These are phyloP conservation scores for Leptoclinus maculatus DNA, from an alignment of 2,797 vertebrate species.

Conservation along the genomic window DNA sequence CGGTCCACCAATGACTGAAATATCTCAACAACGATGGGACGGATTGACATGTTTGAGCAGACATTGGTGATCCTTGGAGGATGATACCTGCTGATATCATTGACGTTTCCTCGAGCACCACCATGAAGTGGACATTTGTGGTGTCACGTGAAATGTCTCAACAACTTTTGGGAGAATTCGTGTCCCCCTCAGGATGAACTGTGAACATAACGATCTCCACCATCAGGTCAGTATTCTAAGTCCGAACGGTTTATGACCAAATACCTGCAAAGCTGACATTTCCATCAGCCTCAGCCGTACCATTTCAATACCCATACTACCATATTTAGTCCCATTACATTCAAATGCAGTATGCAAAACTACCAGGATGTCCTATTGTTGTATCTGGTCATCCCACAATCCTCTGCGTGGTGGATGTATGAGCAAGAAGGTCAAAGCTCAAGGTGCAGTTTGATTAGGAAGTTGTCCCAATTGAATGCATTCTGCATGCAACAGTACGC, in stretches of 20 bases:
- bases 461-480: not conserved
- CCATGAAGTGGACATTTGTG: not conserved
- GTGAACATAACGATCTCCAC: not conserved
- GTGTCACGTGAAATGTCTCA: not conserved
- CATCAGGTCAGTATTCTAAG: not conserved
- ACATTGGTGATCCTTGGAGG: not conserved
- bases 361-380: no score
- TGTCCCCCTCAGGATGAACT: not conserved
- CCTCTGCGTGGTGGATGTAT: no score
- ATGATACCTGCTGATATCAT: not conserved
- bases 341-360: no score
- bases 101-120: not conserved
- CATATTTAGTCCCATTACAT: no score
- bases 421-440: no score
- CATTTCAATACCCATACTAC: no score
- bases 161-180: not conserved
- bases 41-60: not conserved
- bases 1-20: not conserved
- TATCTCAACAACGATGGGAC: not conserved
- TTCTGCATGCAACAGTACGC: no score
- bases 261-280: not conserved
- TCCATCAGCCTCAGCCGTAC: not conserved
- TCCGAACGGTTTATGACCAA: not conserved
- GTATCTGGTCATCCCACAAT: no score
- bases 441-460: no score